Conservation (phyloP, 2,797 vertebrate genomes). For the Tenualosa ilisha region DNA sequence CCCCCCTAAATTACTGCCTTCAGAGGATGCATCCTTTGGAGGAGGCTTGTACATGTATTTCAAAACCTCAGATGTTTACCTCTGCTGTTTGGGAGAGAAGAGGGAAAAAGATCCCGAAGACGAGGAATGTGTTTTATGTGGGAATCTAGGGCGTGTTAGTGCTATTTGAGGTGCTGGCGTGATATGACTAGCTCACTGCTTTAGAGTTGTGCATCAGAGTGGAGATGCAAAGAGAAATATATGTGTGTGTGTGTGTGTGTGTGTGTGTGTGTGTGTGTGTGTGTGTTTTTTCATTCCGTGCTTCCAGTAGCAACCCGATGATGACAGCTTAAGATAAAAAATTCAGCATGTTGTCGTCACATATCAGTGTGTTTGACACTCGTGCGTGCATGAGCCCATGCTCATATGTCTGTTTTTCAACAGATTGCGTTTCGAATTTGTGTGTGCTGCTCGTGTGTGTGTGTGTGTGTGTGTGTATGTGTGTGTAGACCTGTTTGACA, state of each 20-base stretch:
- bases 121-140: not conserved
- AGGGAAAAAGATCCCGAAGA: not conserved
- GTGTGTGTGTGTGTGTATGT: not conserved
- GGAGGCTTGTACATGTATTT: constrained; percentile 34
- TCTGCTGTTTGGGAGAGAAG: not conserved
- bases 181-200: not conserved
- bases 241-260: not conserved
- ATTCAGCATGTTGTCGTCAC: constrained; percentile 6
- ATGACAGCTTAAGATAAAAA: constrained; percentile 4
- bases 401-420: not conserved
- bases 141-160: constrained; percentile 8
- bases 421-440: not conserved
- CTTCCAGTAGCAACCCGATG: not conserved
- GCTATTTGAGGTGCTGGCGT: not conserved
- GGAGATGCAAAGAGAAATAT: not conserved
- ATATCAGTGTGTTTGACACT: constrained; percentile 7
- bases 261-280: not conserved
- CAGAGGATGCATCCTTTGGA: constrained; percentile 26
- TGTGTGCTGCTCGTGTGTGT: not conserved
- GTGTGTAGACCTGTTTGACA: not conserved
- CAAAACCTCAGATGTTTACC: constrained; percentile 12
- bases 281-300: not conserved
- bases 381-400: not conserved
- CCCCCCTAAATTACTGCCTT: constrained; percentile 18
- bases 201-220: not conserved